Percentiles rank a stretch among this genome's conserved stretches.
phyloP scores from a whole-genome alignment of 2,888 invertebrate genomes.

The Oligia strigilis region DNA sequence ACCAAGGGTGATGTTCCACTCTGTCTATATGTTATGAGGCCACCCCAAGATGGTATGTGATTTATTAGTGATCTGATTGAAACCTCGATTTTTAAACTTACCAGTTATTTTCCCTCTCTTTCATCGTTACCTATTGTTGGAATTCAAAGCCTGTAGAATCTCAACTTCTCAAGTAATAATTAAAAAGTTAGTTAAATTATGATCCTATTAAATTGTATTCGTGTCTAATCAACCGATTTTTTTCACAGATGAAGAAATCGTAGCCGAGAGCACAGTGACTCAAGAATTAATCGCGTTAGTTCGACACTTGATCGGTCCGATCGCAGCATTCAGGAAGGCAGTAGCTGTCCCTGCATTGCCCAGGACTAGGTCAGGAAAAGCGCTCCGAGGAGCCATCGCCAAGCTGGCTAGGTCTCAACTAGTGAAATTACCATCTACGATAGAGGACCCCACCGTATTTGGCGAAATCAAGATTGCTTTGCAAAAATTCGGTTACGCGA shows the following conservation, averaged over 20 bases:
- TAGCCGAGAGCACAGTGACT: slow-evolving; percentile 84
- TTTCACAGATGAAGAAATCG: slow-evolving; percentile 85
- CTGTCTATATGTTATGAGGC: slow-evolving; percentile 95
- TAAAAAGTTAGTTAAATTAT: background rate
- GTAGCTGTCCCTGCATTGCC: slow-evolving; percentile 95
- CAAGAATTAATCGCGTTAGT: slow-evolving; percentile 86
- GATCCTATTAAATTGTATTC: background rate
- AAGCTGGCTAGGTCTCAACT: slow-evolving; percentile 95
- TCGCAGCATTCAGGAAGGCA: slow-evolving; percentile 96
- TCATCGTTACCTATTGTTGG: background rate
- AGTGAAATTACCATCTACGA: slow-evolving; percentile 95
- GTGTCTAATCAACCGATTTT: slow-evolving; percentile 10
- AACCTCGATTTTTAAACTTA: background rate
- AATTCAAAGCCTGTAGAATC: background rate
- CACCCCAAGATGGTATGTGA: slow-evolving; percentile 84
- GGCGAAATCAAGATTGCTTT: slow-evolving; percentile 94
- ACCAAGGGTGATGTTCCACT: slow-evolving; percentile 98
- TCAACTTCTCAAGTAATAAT: background rate
- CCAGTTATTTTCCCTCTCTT: background rate
- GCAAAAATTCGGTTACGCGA: slow-evolving; percentile 94
- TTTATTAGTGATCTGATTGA: slow-evolving; percentile 69
- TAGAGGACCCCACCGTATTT: slow-evolving; percentile 96
- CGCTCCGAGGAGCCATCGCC: slow-evolving; percentile 95
- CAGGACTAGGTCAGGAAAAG: slow-evolving; percentile 94
- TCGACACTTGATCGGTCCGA: slow-evolving; percentile 94